Evolutionary conservation across 2,113 vertebrate species (phyloP), one percentile per base, ranked within the genome.

Genomic region (Etheostoma spectabile): DNA sequence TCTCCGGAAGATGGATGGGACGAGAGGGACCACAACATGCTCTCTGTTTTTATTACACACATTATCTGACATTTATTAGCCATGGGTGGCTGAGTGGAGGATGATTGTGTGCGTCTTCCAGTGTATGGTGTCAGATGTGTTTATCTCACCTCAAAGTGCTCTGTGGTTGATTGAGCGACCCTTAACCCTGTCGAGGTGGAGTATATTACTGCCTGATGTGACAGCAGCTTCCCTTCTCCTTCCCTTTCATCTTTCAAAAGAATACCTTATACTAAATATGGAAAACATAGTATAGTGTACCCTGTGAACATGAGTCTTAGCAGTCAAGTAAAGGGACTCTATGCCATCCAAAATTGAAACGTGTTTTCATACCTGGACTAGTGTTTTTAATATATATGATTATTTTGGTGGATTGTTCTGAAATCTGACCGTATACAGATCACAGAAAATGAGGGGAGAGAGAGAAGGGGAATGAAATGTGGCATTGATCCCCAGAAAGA

Each of bases 61-160:
- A 87, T 93, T 87, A 85, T 85, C 82, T 89, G 90, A 84, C 91
- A 91, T 89, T 93, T 90, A 91, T 93, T 90, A 91, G 90, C 86
- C 80, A 91, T 77, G 89, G 92, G 89, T 92, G 92, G 85, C 83
- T 91, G 90, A 90, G 79, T 82, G 83, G 83, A 82, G 76, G 83
- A 80, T 82, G 56, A 72, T 73, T 66, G 87, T 69, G 82, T 76
- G 71, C 16, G 38, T 87, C 64, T 85, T 79, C 71, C 75, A 74
- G 60, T 83, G 87, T 90, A 85, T 87, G 66, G 89, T 92, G 91
- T 91, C 91, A 92, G 69, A 78, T 89, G 84, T 89, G 88, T 90
- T 89, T 90, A 87, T 91, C 81, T 86, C 79, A 79, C 56, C 65
- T 86, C 88, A 82, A 62, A 89, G 84, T 83, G 77, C 79, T 86